Percentiles rank a stretch among this genome's conserved stretches.
Conservation (phyloP, 2,888 invertebrate species). For the Malthinus seriepunctatus region DNA sequence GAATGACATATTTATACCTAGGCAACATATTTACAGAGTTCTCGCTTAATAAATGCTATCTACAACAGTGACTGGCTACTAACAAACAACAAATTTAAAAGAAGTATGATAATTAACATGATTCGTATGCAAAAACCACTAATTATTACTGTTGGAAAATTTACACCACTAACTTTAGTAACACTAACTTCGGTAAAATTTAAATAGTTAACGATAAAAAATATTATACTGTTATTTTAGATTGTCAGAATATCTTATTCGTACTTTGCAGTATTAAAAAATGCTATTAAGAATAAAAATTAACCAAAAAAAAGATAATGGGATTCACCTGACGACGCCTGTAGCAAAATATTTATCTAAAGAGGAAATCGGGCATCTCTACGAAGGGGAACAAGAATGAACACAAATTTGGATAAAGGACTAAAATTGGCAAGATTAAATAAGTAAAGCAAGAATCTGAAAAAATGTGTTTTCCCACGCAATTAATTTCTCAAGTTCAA, state of each 20-base stretch:
- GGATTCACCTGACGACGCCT: no score
- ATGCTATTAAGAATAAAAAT: slow-evolving; percentile 47
- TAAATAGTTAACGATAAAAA: background rate
- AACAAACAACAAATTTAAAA: slow-evolving; percentile 35
- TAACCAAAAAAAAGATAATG: no score
- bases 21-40: no score
- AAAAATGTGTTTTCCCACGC: no score
- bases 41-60: slow-evolving; percentile 14
- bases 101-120: slow-evolving; percentile 39
- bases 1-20: no score
- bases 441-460: no score
- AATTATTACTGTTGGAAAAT: slow-evolving; percentile 41
- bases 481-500: no score
- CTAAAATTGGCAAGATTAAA: no score
- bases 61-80: slow-evolving; percentile 37
- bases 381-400: no score
- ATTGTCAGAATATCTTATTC: slow-evolving; percentile 3
- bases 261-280: slow-evolving; percentile 5
- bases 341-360: no score
- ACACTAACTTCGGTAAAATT: slow-evolving; percentile 34
- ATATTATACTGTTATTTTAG: background rate
- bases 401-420: no score
- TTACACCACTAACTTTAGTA: slow-evolving; percentile 36
- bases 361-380: no score
- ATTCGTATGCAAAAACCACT: slow-evolving; percentile 36